Evolutionary conservation across 2,888 invertebrate species (phyloP).

Genomic region (Napeogenes inachia): DNA sequence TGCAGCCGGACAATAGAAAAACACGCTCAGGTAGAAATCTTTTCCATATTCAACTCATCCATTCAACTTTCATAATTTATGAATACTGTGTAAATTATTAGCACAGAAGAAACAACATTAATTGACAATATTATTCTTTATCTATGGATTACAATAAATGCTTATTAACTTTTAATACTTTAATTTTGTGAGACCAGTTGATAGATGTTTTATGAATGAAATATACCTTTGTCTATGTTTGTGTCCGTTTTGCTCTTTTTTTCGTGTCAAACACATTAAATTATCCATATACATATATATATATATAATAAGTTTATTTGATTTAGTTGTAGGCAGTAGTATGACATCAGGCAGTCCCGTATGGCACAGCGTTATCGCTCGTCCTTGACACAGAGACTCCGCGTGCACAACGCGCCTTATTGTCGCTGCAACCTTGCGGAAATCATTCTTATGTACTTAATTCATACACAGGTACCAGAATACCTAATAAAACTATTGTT

Average conservation of each 20-base stretch:
- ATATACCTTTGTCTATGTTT: neutral
- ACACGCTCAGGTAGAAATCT: conserved; percentile 55
- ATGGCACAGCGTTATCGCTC: conserved; percentile 64
- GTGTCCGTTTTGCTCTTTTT: neutral
- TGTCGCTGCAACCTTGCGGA: conserved; percentile 74
- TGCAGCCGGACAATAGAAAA: conserved; percentile 50
- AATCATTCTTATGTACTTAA: conserved; percentile 41
- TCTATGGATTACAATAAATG: neutral
- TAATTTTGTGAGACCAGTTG: neutral
- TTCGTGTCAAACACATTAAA: neutral
- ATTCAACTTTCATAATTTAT: conserved; percentile 38
- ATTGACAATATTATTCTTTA: neutral
- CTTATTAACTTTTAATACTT: neutral
- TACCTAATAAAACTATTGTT: conserved; percentile 48
- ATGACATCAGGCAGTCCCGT: conserved; percentile 40
- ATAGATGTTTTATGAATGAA: conserved; percentile 2
- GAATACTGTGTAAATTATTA: neutral
- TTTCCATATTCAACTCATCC: conserved; percentile 45
- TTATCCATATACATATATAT: neutral
- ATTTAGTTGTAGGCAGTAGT: conserved; percentile 34
- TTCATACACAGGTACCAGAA: conserved; percentile 10
- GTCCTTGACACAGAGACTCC: conserved; percentile 76
- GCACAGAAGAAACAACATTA: neutral
- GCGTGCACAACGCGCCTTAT: conserved; percentile 69
- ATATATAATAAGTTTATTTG: conserved; percentile 27